phyloP scores from a whole-genome alignment of 2,888 invertebrate genomes.

The Thelaira solivaga region DNA sequence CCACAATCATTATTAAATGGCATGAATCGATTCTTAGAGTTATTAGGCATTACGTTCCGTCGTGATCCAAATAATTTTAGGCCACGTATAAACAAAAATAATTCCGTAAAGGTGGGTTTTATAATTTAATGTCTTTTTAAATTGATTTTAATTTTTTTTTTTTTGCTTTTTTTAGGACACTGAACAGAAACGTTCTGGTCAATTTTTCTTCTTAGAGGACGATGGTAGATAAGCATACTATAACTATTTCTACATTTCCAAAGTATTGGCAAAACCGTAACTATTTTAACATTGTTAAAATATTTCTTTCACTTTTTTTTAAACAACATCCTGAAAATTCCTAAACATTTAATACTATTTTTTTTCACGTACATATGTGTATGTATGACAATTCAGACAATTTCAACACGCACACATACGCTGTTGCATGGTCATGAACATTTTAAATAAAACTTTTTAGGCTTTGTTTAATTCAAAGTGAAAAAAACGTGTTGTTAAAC shows the following conservation, averaged over 20 bases:
- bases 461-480: no score
- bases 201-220: constrained; percentile 99
- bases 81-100: constrained; percentile 97
- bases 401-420: no score
- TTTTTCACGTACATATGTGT: no score
- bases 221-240: constrained; percentile 63
- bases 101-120: constrained; percentile 90
- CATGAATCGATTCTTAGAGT: constrained; percentile 97
- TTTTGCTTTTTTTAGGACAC: constrained; percentile 82
- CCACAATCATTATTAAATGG: constrained; percentile 96
- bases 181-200: constrained; percentile 97
- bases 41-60: constrained; percentile 97
- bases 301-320: not conserved
- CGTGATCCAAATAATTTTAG: constrained; percentile 99
- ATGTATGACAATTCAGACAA: no score
- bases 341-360: no score
- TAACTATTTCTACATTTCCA: not conserved
- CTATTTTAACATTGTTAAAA: not conserved
- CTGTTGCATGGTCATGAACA: no score
- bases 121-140: not conserved
- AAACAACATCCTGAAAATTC: constrained; percentile 6
- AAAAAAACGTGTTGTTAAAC: no score
- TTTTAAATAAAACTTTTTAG: no score
- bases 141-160: not conserved
- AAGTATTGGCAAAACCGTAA: not conserved